Base-by-base conservation (phyloP, 2,888 invertebrate species). In the Pachycephus smyrnensis region DNA sequence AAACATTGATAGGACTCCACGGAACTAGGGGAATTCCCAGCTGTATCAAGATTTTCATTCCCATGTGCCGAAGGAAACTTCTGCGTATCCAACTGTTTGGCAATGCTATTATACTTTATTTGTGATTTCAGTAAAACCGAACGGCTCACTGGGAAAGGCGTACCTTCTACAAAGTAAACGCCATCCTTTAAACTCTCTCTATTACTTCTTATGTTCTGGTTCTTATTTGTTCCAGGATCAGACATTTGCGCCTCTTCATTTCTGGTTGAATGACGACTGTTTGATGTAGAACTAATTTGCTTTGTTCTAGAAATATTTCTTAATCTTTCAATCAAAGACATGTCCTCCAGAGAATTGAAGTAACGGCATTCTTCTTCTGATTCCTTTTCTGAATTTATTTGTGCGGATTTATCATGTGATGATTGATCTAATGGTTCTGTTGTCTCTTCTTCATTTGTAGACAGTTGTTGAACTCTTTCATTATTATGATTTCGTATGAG, bases 101-200 rank as follows among this genome's bases (percentile, higher is more conserved):
- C 78, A 35, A 73, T 33, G 68, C 78, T 77, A 33, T 80, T 83
- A 69, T 81, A 76, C 81, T 79, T 84, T 11, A 85, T 82, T 68
- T 82, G 85, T 31, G 86, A 84, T 82, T 78, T 87, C 40, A 86
- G 80, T 9, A 88, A 69, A 73, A 84, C 79, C 35, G 88, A 88
- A 32, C 85, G 85, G 78, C 83, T 86, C 30, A 80, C 78, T n/a
- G 86, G 86, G 81, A 80, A 86, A 4, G 89, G 89, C 33, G 89
- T 89, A 33, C 80, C 83, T 77, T 88, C 86, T 35, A 88, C 75
- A 35, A 84, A 55, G 23, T 6, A 23, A 55, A 55, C 23, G 9
- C 55, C 55, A 55, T 55, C 23, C 9, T 55, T 55, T 9, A 55
- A 23, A 23, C 35, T 74, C 12, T 30, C n/a, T 75, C 73, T 79